phyloP scores from a whole-genome alignment of 1,140 invertebrate species.

The Manduca sexta region DNA sequence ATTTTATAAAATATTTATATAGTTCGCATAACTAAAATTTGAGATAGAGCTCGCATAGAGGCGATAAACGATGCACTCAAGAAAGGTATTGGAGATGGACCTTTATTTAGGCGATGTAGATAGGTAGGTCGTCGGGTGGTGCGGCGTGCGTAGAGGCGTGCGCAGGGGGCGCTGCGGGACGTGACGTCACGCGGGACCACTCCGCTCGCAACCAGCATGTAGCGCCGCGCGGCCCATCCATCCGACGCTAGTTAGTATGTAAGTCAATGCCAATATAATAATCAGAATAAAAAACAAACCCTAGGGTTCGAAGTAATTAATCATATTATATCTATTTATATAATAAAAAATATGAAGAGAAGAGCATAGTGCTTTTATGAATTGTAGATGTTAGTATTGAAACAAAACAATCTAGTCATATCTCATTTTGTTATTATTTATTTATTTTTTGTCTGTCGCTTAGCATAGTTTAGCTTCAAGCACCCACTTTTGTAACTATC shows the following conservation, averaged over 20 bases:
- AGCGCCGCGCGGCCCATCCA: conserved; percentile 16
- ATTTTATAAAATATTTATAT: conserved; percentile 64
- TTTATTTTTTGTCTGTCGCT: conserved; percentile 60
- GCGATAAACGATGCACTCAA: conserved; percentile 32
- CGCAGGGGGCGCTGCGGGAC: too few relatives aligned
- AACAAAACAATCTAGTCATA: conserved; percentile 71
- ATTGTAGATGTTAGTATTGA: conserved; percentile 64
- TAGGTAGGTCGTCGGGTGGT: conserved; percentile 39
- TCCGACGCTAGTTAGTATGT: conserved; percentile 50
- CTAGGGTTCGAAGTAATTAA: conserved; percentile 67
- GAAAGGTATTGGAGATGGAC: conserved; percentile 31
- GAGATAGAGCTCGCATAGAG: conserved; percentile 49
- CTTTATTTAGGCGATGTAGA: conserved; percentile 33
- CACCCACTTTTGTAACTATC: conserved; percentile 26
- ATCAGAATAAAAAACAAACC: conserved; percentile 58
- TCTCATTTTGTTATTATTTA: conserved; percentile 62
- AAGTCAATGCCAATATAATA: conserved; percentile 70
- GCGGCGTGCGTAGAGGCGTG: conserved; percentile 9
- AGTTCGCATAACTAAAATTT: conserved; percentile 44
- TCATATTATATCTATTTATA: conserved; percentile 71
- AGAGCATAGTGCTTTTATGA: conserved; percentile 72
- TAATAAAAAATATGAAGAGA: conserved; percentile 64
- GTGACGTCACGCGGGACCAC: too few relatives aligned
- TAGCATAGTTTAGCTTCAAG: conserved; percentile 73
- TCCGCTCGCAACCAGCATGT: too few relatives aligned